Evolutionary conservation across 2,797 vertebrate genomes (phyloP).

Genomic region (Dermochelys coriacea): DNA sequence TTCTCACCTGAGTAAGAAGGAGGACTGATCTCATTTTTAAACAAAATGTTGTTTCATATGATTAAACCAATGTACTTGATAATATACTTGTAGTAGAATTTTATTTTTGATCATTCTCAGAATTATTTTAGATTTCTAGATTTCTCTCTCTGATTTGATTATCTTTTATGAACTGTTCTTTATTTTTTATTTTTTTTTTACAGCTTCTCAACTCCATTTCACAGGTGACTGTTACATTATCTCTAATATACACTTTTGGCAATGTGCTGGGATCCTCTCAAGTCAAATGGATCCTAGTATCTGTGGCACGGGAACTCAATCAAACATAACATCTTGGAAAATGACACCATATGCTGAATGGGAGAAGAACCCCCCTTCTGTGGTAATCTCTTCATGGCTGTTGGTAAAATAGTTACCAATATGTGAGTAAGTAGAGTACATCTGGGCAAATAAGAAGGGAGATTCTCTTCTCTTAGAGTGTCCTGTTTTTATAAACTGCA

Average conservation of each 20-base stretch:
- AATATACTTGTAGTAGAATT: not conserved
- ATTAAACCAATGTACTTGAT: not conserved
- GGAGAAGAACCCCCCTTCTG: not conserved
- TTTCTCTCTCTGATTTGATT: conserved; percentile 8
- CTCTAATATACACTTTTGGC: not conserved
- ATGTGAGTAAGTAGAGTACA: not conserved
- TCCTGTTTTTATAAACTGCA: not conserved
- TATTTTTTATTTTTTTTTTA: conserved; percentile 38
- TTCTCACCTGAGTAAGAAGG: conserved; percentile 13
- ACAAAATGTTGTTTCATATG: not conserved
- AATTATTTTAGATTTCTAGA: conserved; percentile 7
- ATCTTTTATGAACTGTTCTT: not conserved
- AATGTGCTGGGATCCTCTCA: not conserved
- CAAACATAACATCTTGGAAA: not conserved
- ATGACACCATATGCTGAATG: not conserved
- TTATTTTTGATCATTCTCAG: not conserved
- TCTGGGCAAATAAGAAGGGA: not conserved
- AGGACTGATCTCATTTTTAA: not conserved
- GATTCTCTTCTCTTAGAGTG: not conserved
- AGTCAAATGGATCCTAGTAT: not conserved
- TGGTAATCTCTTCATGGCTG: not conserved
- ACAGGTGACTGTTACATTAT: not conserved
- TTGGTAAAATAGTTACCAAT: not conserved
- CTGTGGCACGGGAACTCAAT: not conserved
- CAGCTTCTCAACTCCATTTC: conserved; percentile 28